Percentiles rank a stretch among this genome's conserved stretches.
phyloP scores from a whole-genome alignment of 1,140 invertebrate species.

The Drosophila sechellia region DNA sequence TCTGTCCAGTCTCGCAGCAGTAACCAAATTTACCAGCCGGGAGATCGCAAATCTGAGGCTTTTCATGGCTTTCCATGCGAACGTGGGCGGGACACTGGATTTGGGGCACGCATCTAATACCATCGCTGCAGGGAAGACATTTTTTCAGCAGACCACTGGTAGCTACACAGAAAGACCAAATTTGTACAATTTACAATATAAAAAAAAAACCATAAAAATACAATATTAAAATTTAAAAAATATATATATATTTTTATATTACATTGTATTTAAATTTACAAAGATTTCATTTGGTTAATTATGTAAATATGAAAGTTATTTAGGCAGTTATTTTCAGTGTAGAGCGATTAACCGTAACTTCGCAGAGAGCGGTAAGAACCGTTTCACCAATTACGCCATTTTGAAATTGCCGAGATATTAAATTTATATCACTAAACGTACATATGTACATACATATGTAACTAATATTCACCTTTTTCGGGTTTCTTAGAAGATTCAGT shows the following conservation, averaged over 20 bases:
- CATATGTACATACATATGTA: not conserved
- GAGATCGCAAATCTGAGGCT: constrained; percentile 85
- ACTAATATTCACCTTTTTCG: constrained; percentile 21
- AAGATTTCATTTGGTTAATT: too few relatives aligned
- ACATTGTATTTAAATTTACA: too few relatives aligned
- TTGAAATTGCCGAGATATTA: not conserved
- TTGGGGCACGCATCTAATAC: constrained; percentile 85
- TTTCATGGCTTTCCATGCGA: constrained; percentile 80
- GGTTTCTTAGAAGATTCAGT: not conserved
- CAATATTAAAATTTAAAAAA: not conserved
- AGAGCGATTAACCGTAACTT: not conserved
- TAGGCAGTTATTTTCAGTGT: not conserved
- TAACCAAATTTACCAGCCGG: constrained; percentile 85
- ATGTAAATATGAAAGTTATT: not conserved
- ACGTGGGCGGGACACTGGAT: constrained; percentile 88
- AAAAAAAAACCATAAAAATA: not conserved
- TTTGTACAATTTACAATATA: not conserved
- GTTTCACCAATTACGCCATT: not conserved
- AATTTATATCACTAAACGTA: not conserved
- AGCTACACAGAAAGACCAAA: constrained; percentile 8
- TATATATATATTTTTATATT: too few relatives aligned
- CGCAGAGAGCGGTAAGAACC: not conserved
- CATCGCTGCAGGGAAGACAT: constrained; percentile 82
- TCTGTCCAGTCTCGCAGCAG: constrained; percentile 87
- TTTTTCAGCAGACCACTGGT: constrained; percentile 63